Percentiles rank a stretch among this genome's conserved stretches.
Evolutionary conservation across 2,888 invertebrate genomes (phyloP).

Genomic region (Diloba caeruleocephala): DNA sequence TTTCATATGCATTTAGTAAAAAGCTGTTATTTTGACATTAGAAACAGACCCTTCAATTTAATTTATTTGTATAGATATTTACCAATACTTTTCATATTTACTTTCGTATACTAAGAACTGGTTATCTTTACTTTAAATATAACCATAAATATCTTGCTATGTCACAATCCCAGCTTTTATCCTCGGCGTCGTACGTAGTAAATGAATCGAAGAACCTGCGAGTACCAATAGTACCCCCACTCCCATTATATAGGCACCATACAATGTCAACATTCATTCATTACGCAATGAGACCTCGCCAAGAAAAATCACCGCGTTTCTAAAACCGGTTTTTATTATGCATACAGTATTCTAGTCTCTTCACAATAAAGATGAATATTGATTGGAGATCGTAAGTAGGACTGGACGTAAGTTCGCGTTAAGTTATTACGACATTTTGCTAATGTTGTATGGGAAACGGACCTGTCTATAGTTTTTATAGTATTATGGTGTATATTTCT

Average conservation of each 20-base stretch:
- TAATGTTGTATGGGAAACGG: conserved; percentile 57
- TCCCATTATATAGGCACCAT: conserved; percentile 58
- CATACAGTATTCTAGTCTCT: conserved; percentile 54
- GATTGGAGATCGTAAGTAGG: conserved; percentile 58
- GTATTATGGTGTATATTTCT: conserved; percentile 16
- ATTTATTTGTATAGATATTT: too few species aligned
- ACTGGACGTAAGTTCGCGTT: conserved; percentile 60
- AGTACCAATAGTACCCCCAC: conserved; percentile 57
- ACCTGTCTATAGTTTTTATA: conserved; percentile 38
- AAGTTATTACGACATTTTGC: conserved; percentile 66
- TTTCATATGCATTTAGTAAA: too few species aligned
- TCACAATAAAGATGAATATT: conserved; percentile 54
- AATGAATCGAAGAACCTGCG: conserved; percentile 46
- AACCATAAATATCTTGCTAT: too few species aligned
- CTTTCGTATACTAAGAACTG: too few species aligned
- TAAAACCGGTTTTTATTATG: conserved; percentile 59
- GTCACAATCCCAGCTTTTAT: not conserved
- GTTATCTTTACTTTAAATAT: too few species aligned
- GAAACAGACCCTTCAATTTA: too few species aligned
- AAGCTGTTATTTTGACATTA: too few species aligned
- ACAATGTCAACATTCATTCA: conserved; percentile 84
- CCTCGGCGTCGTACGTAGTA: not conserved
- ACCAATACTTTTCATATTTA: too few species aligned
- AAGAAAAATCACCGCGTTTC: conserved; percentile 77
- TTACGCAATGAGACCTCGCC: conserved; percentile 84